Percentiles rank a stretch among this genome's conserved stretches.
phyloP scores from a whole-genome alignment of 2,113 vertebrate species.

The Bambusicola thoracicus region DNA sequence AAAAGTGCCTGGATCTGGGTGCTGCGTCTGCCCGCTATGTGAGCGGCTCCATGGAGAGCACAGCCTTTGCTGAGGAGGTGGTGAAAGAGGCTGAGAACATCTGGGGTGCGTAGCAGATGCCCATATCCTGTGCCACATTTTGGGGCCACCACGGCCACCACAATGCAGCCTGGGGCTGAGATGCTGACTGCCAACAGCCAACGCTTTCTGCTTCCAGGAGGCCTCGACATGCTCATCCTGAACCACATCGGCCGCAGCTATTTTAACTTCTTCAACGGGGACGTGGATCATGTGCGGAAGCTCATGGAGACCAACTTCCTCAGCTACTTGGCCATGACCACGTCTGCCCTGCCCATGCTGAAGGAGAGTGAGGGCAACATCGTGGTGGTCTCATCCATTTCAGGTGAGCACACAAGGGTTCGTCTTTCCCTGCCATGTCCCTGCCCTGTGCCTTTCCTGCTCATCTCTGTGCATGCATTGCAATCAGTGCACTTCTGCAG shows the following conservation, averaged over 20 bases:
- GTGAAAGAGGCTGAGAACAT: constrained; percentile 70
- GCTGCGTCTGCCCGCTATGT: constrained; percentile 72
- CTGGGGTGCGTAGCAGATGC: constrained; percentile 63
- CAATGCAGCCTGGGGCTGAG: not conserved
- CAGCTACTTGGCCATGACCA: constrained; percentile 75
- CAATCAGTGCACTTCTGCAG: not conserved
- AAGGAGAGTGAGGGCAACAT: constrained; percentile 77
- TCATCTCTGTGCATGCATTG: fast-evolving
- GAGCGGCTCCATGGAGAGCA: constrained; percentile 74
- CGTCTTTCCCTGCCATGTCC: not conserved
- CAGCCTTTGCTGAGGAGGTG: constrained; percentile 55
- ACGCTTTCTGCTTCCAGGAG: constrained; percentile 60
- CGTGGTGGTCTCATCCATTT: constrained; percentile 69
- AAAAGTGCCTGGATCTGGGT: constrained; percentile 68
- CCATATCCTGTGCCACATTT: fast-evolving
- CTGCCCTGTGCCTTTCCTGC: not conserved
- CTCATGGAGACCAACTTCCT: constrained; percentile 77
- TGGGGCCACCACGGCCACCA: not conserved
- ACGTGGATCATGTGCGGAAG: constrained; percentile 11
- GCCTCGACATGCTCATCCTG: constrained; percentile 81
- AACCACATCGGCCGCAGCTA: constrained; percentile 64
- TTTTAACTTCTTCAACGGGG: constrained; percentile 38
- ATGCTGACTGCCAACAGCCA: fast-evolving
- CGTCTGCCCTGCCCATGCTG: constrained; percentile 75
- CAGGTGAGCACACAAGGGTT: constrained; percentile 65